A percentile compares a stretch with the other conserved stretches of the same genome.
phyloP scores from a whole-genome alignment of 2,797 vertebrate species.

The Avahi laniger region DNA sequence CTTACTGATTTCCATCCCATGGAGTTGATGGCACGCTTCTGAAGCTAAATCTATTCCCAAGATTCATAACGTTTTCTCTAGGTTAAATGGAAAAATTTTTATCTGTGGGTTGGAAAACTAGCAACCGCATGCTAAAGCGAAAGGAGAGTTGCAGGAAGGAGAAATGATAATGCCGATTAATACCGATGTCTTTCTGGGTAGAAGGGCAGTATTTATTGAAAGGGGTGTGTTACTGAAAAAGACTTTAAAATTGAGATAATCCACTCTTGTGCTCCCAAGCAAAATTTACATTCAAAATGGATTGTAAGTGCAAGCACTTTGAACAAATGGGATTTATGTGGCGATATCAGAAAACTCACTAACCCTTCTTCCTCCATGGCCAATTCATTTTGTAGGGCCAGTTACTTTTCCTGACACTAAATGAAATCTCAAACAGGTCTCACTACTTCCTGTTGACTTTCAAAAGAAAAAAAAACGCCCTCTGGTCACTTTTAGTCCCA shows the following conservation, averaged over 20 bases:
- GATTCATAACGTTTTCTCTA: background rate
- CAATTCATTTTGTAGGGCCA: background rate
- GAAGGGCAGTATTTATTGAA: background rate
- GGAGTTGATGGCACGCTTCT: background rate
- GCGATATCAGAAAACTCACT: background rate
- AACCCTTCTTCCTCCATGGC: background rate
- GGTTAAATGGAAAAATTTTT: background rate
- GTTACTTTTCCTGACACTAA: background rate
- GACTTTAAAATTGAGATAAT: background rate
- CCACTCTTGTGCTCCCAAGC: background rate
- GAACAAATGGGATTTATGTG: background rate
- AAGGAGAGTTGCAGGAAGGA: background rate
- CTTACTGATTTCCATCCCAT: background rate
- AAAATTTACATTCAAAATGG: background rate
- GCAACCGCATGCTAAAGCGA: background rate
- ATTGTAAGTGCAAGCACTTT: background rate
- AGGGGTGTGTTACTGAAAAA: background rate
- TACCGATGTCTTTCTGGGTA: background rate
- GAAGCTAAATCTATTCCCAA: background rate
- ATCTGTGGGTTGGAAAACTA: background rate
- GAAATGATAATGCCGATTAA: background rate
- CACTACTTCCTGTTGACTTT: background rate
- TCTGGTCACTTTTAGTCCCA: background rate
- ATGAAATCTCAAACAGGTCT: background rate
- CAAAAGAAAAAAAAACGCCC: background rate